Percentiles rank a stretch among this genome's conserved stretches.
Conservation (phyloP, 2,113 vertebrate species). For the Limanda limanda region DNA sequence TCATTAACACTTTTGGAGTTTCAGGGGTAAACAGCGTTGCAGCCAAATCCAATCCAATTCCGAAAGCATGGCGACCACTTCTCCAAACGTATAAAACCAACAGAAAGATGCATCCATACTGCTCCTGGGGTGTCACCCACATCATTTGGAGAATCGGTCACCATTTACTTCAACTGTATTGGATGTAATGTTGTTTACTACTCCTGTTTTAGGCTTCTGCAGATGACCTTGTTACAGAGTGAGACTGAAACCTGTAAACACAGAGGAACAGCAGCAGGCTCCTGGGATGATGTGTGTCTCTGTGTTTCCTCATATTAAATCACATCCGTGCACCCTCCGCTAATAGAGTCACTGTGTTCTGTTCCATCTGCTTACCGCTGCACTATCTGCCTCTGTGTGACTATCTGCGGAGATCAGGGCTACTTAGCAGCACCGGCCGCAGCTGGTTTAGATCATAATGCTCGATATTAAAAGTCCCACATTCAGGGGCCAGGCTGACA, state of each 20-base stretch:
- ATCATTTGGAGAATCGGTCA: too few relatives aligned
- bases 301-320: conserved; percentile 71
- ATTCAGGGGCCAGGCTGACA: not conserved
- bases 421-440: conserved; percentile 12
- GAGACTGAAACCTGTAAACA: conserved; percentile 22
- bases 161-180: too few relatives aligned
- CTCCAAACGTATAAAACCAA: too few relatives aligned
- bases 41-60: too few relatives aligned
- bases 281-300: conserved; percentile 36
- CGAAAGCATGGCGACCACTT: too few relatives aligned
- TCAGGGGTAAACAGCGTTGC: too few relatives aligned
- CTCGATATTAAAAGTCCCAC: conserved; percentile 22
- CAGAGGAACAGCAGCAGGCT: conserved; percentile 39
- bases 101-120: too few relatives aligned
- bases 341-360: conserved; percentile 61
- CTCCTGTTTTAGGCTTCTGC: too few relatives aligned
- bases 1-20: too few relatives aligned
- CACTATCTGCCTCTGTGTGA: conserved; percentile 30
- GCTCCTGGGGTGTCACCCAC: too few relatives aligned
- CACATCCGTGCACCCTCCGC: conserved; percentile 50
- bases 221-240: not conserved
- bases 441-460: conserved; percentile 19
- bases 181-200: too few relatives aligned
- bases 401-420: conserved; percentile 12
- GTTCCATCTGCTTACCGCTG: conserved; percentile 64